These are phyloP conservation scores for Sesia bembeciformis DNA, from an alignment of 2,888 invertebrate species.

Conservation along the genomic window DNA sequence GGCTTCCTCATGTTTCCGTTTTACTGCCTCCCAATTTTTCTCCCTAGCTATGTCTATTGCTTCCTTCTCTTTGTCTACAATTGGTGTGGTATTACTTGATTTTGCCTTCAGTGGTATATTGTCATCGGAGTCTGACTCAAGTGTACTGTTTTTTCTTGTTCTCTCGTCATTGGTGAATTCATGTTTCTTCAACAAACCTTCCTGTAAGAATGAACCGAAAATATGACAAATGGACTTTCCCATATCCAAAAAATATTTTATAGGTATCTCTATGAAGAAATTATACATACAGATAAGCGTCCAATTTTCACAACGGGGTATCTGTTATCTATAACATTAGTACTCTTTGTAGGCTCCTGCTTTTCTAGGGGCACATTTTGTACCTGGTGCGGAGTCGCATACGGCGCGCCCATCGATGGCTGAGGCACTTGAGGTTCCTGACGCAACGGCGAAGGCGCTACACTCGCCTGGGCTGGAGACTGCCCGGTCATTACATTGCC, in stretches of 20 bases:
- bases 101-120: slow-evolving; percentile 60
- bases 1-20: slow-evolving; percentile 70
- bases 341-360: slow-evolving; percentile 43
- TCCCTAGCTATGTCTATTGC: slow-evolving; percentile 71
- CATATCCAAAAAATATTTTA: neutral
- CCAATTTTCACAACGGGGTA: slow-evolving; percentile 68
- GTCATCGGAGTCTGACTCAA: slow-evolving; percentile 67
- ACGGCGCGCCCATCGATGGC: slow-evolving; percentile 63
- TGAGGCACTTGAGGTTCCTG: slow-evolving; percentile 69
- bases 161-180: slow-evolving; percentile 47
- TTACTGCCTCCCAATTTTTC: slow-evolving; percentile 72
- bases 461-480: slow-evolving; percentile 77
- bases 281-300: slow-evolving; percentile 55
- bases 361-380: slow-evolving; percentile 37
- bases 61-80: slow-evolving; percentile 65
- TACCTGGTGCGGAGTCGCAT: slow-evolving; percentile 30
- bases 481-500: slow-evolving; percentile 68
- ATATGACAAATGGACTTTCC: neutral
- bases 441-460: slow-evolving; percentile 72
- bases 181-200: slow-evolving; percentile 63
- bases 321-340: slow-evolving; percentile 39
- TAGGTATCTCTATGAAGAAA: neutral
- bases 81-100: slow-evolving; percentile 32
- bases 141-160: slow-evolving; percentile 54
- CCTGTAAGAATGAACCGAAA: slow-evolving; percentile 27